Conservation (phyloP, 2,113 vertebrate genomes). For the Antigone vipio region DNA sequence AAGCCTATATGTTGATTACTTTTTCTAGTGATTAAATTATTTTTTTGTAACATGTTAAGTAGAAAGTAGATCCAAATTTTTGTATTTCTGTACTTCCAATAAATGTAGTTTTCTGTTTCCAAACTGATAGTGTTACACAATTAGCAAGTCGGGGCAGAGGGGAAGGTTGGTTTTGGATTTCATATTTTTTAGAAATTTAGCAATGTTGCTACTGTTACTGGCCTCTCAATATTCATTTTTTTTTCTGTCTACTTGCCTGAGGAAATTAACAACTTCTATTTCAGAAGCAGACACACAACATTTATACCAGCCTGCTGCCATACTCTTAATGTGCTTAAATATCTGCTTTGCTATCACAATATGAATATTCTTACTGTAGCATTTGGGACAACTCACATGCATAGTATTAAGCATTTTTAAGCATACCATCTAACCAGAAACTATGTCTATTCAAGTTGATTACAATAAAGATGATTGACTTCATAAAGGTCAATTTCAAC, state of each 20-base stretch:
- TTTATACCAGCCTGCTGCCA: background rate
- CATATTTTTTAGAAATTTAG: background rate
- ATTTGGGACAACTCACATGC: background rate
- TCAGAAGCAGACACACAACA: background rate
- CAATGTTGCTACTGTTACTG: background rate
- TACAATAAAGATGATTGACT: background rate
- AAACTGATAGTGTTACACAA: background rate
- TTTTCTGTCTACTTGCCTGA: background rate
- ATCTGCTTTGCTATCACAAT: background rate
- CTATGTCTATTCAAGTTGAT: background rate
- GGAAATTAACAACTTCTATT: background rate
- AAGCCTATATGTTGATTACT: background rate
- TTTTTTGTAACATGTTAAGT: background rate
- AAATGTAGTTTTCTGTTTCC: background rate
- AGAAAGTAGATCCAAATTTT: background rate
- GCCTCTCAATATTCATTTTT: background rate
- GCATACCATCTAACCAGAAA: background rate
- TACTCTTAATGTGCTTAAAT: background rate
- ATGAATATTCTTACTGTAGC: background rate
- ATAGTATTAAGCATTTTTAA: background rate
- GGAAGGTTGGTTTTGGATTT: background rate
- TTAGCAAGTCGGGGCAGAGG: rapidly evolving
- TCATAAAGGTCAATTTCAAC: background rate
- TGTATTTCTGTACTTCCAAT: background rate
- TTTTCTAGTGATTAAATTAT: background rate